These are phyloP conservation scores for Zonotrichia leucophrys DNA, from an alignment of 2,113 vertebrate species.

Conservation along the genomic window DNA sequence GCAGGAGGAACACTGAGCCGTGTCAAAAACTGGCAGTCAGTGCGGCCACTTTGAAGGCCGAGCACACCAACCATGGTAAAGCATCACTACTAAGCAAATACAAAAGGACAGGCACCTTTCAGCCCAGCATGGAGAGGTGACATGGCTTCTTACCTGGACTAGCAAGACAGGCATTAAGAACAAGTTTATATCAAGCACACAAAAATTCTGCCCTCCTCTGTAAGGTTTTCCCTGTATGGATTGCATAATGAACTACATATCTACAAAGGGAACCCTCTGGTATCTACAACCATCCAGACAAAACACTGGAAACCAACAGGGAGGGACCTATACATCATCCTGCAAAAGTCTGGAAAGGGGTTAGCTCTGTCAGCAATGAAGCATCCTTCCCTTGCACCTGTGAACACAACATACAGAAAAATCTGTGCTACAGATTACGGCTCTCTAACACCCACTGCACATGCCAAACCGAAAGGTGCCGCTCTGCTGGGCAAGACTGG, in stretches of 20 bases:
- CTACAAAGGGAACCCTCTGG: neutral
- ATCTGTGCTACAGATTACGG: accelerated
- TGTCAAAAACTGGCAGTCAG: neutral
- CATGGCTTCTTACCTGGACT: neutral
- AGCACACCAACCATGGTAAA: neutral
- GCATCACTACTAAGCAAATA: neutral
- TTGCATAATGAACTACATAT: accelerated
- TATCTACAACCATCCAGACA: neutral
- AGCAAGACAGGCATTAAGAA: neutral
- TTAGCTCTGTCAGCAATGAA: neutral
- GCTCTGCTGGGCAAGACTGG: neutral
- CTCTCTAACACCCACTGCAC: accelerated
- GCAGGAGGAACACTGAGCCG: neutral
- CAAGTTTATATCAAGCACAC: neutral
- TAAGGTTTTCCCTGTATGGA: neutral
- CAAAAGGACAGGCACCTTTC: neutral
- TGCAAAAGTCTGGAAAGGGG: neutral
- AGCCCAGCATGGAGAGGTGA: neutral
- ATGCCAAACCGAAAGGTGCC: neutral
- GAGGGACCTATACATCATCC: neutral
- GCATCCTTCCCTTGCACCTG: neutral
- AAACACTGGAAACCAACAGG: neutral
- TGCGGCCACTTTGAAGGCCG: neutral
- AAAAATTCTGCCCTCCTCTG: neutral
- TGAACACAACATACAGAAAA: neutral